Percentiles rank a stretch among this genome's conserved stretches.
phyloP scores from a whole-genome alignment of 1,140 invertebrate genomes.

The Anoplolepis gracilipes region DNA sequence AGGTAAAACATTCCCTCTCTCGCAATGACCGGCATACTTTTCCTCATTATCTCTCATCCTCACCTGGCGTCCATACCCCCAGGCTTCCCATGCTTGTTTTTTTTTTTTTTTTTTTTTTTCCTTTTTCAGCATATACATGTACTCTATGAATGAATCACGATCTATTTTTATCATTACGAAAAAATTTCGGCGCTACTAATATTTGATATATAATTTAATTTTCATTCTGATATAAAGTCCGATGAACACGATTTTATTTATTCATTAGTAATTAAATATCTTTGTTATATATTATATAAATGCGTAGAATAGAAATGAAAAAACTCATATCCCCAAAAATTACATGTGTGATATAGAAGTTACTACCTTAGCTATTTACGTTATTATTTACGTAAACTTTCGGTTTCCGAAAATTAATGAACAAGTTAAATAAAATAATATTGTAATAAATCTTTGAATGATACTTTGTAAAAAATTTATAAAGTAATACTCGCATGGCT shows the following conservation, averaged over 20 bases:
- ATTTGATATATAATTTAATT: not conserved
- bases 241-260: not conserved
- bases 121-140: not conserved
- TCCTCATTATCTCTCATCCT: slow-evolving; percentile 49
- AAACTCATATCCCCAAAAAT: not conserved
- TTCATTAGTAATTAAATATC: not conserved
- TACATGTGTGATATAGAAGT: not conserved
- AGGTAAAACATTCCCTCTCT: slow-evolving; percentile 41
- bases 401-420: not conserved
- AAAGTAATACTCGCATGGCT: not conserved
- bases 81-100: not conserved
- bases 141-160: not conserved
- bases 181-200: not conserved
- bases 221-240: not conserved
- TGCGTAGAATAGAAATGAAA: not conserved
- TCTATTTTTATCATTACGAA: not conserved
- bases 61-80: not conserved
- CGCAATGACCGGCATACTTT: slow-evolving; percentile 43
- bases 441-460: not conserved
- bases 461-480: not conserved
- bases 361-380: not conserved
- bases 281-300: not conserved
- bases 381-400: not conserved
- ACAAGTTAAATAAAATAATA: not conserved
- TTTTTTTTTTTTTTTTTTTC: not conserved